These are phyloP conservation scores for Tyrannus savana DNA, from an alignment of 2,113 vertebrate genomes.

Conservation along the genomic window DNA sequence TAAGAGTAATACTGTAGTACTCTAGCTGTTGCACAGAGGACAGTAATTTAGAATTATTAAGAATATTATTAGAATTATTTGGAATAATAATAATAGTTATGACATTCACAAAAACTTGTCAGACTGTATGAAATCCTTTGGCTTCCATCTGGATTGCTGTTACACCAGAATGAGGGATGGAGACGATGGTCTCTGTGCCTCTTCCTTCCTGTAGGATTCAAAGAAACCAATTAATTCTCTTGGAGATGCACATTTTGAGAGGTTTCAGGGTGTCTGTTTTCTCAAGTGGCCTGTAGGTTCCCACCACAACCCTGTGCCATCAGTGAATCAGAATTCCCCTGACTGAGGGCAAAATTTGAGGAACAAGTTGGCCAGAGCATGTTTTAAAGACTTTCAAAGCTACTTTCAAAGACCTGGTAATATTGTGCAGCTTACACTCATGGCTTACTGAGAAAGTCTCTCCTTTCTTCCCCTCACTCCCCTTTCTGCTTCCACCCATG, in stretches of 20 bases:
- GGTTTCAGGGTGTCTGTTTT: not conserved
- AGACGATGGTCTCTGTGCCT: not conserved
- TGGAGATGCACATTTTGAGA: not conserved
- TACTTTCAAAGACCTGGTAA: not conserved
- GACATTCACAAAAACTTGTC: not conserved
- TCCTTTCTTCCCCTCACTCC: not conserved
- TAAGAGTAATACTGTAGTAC: not conserved
- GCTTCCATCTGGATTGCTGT: not conserved
- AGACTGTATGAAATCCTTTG: not conserved
- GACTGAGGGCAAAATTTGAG: not conserved
- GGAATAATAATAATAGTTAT: not conserved
- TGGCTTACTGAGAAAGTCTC: not conserved
- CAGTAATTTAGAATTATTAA: not conserved
- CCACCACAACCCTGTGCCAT: not conserved
- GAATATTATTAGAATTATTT: not conserved
- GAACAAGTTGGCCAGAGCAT: not conserved
- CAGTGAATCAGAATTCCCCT: not conserved
- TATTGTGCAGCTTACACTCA: not conserved
- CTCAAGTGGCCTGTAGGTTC: not conserved
- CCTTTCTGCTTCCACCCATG: not conserved
- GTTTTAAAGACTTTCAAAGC: not conserved
- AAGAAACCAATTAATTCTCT: fast-evolving
- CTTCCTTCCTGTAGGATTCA: not conserved
- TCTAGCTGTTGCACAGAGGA: not conserved
- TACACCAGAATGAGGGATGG: not conserved